Percentiles rank a stretch among this genome's conserved stretches.
Evolutionary conservation across 2,888 invertebrate species (phyloP).

Genomic region (Zelleria hepariella): DNA sequence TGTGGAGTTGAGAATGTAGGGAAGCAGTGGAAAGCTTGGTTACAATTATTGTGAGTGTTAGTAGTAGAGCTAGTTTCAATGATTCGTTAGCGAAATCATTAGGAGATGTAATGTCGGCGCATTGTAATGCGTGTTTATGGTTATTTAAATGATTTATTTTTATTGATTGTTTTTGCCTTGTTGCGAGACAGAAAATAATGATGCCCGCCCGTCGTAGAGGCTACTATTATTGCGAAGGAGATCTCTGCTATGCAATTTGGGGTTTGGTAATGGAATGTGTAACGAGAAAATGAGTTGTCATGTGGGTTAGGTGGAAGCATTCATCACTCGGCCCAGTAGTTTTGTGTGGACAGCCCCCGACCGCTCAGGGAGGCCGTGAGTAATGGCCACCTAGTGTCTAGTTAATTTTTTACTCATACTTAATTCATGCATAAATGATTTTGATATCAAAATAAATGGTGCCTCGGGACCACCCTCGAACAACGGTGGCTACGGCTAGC

Average conservation of each 20-base stretch:
- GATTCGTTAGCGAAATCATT: slow-evolving; percentile 73
- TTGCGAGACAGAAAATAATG: slow-evolving; percentile 71
- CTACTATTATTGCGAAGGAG: slow-evolving; percentile 68
- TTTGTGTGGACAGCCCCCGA: slow-evolving; percentile 12
- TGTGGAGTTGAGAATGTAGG: not conserved
- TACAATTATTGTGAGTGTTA: not conserved
- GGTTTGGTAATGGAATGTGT: slow-evolving; percentile 62
- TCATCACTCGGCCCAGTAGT: slow-evolving; percentile 40
- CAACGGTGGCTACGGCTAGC: not conserved
- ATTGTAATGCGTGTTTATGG: slow-evolving; percentile 71
- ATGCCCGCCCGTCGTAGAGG: slow-evolving; percentile 57
- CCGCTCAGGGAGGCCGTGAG: not conserved
- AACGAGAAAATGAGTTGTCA: slow-evolving; percentile 69
- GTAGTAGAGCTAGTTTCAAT: slow-evolving; percentile 50
- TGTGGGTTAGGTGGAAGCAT: slow-evolving; percentile 46
- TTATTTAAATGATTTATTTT: slow-evolving; percentile 73
- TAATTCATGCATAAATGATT: not conserved
- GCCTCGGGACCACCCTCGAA: not conserved
- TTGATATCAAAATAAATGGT: not conserved
- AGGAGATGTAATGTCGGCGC: slow-evolving; percentile 69
- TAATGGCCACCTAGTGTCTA: not conserved
- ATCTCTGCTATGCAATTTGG: slow-evolving; percentile 59
- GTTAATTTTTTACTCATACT: not conserved
- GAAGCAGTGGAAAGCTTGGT: not conserved
- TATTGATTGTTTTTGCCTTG: slow-evolving; percentile 72